Evolutionary conservation across 2,888 invertebrate genomes (phyloP), one percentile per base, ranked within the genome.

Genomic region (Philhelius pedissequus): DNA sequence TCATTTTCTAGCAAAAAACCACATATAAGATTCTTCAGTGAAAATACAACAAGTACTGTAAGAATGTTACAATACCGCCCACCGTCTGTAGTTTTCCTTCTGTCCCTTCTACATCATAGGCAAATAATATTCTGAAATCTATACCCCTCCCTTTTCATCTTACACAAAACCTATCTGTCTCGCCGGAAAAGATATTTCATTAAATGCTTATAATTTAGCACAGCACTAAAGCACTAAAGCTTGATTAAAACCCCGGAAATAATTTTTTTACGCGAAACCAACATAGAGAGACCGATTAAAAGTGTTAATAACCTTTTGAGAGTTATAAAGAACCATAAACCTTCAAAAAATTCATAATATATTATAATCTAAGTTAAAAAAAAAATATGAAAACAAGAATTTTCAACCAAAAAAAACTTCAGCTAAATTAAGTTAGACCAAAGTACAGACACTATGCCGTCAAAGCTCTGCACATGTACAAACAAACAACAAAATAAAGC

Each of bases 361-460:
- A 20, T 9, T n/a, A n/a, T n/a, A n/a, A n/a, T n/a, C n/a, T n/a
- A n/a, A n/a, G n/a, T n/a, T n/a, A n/a, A 56, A 7, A 20, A 22
- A 38, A 38, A 22, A n/a, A 9, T 27, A 38, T 1, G 6, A 38
- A 20, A 58, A 38, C n/a, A 13, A 22, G 2, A 1, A 4, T 11
- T 4, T 18, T n/a, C n/a, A 38, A 40, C 5, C 11, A 45, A 4
- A 43, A 48, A 43, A 45, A 7, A 40, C 7, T 40, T 7, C 8
- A 15, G 40, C 69, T 5, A 64, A 77, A 77, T 70, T 70, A 40
- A 70, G 70, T 64, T 78, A 48, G 45, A 56, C 64, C 48, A 25
- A 62, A 62, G 13, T 25, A 3, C 60, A 69, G 52, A 60, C 76
- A 76, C 20, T 13, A 60, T 60, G 22, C 48, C 22, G 45, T 64